phyloP scores from a whole-genome alignment of 2,888 invertebrate genomes.

The Cryptocheilus praepositus region DNA sequence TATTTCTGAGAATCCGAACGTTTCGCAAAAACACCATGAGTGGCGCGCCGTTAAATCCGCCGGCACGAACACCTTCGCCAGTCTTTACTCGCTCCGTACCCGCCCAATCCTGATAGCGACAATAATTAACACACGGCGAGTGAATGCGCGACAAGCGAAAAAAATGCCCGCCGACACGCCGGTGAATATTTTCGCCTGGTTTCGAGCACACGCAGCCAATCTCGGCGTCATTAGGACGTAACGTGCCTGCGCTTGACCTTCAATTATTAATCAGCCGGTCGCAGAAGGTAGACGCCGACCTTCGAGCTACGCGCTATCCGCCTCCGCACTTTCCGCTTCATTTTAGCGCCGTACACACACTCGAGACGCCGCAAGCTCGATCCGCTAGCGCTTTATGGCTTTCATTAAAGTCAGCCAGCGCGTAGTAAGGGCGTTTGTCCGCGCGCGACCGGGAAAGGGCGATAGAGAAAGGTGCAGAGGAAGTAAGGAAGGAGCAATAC shows the following conservation, averaged over 20 bases:
- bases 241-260: not conserved
- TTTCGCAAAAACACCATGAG: not conserved
- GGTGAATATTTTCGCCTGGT: too few species aligned
- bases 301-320: conserved; percentile 23
- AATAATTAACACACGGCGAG: too few species aligned
- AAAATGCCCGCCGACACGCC: too few species aligned
- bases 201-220: too few species aligned
- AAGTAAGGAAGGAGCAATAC: conserved; percentile 26
- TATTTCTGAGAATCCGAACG: conserved; percentile 9
- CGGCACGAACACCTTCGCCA: too few species aligned
- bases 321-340: not conserved
- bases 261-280: conserved; percentile 1
- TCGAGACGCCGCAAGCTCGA: conserved; percentile 30
- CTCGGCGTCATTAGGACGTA: too few species aligned
- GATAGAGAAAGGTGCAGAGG: not conserved
- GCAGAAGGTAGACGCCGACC: conserved; percentile 32
- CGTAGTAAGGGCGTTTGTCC: conserved; percentile 45
- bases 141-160: too few species aligned
- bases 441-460: not conserved
- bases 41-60: too few species aligned
- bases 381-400: conserved; percentile 60
- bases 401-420: conserved; percentile 62
- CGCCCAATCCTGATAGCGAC: too few species aligned
- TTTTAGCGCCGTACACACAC: not conserved
- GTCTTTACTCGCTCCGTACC: too few species aligned